These are phyloP conservation scores for Cerceris ruficornis DNA, from an alignment of 2,888 invertebrate species.

Conservation along the genomic window DNA sequence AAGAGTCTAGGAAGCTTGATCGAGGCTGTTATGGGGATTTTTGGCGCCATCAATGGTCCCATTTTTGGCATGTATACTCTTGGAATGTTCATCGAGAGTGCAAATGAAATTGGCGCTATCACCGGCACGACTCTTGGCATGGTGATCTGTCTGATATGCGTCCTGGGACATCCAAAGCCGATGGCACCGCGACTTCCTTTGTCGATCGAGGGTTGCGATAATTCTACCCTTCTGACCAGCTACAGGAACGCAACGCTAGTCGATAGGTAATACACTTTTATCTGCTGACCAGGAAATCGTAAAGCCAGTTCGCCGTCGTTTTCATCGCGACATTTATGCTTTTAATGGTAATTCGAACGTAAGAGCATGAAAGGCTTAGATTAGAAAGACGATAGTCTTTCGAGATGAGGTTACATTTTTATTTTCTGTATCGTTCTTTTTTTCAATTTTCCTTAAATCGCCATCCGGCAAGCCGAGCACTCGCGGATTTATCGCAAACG, in stretches of 20 bases:
- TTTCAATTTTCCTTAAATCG: not conserved
- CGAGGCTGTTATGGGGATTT: constrained; percentile 89
- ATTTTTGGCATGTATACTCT: constrained; percentile 92
- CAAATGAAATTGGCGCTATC: constrained; percentile 84
- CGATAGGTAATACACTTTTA: constrained; percentile 32
- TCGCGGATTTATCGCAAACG: constrained; percentile 36
- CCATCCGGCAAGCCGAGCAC: not conserved
- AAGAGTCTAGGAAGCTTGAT: constrained; percentile 71
- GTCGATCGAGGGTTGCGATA: constrained; percentile 63
- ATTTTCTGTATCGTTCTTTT: not conserved
- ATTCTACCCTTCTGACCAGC: constrained; percentile 36
- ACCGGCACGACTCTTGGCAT: constrained; percentile 67
- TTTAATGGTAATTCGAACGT: not conserved
- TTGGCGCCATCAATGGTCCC: constrained; percentile 93
- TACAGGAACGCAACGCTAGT: not conserved
- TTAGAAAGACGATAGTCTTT: not conserved
- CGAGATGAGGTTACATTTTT: not conserved
- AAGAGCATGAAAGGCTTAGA: not conserved
- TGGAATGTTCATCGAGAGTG: constrained; percentile 93
- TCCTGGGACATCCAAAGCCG: constrained; percentile 71
- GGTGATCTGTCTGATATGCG: constrained; percentile 60
- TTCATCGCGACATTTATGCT: not conserved
- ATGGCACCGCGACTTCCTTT: constrained; percentile 56
- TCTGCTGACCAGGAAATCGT: not conserved
- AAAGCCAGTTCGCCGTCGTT: not conserved